Conservation (phyloP, 2,888 invertebrate genomes). For the Lasioglossum zephyrum region DNA sequence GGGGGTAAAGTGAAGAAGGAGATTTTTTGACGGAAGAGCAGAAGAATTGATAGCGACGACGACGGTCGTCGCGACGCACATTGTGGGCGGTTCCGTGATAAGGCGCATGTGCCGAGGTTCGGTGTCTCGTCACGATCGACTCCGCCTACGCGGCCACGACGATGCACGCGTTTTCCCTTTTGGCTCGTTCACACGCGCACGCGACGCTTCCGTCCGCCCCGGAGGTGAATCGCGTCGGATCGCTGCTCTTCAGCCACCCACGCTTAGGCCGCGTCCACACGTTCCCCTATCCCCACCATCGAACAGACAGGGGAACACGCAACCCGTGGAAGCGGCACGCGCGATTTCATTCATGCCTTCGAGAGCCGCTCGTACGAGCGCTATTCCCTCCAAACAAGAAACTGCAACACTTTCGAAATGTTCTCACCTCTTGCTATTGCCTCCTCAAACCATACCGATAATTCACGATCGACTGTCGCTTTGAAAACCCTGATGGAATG, state of each 20-base stretch:
- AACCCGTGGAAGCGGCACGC: constrained; percentile 60
- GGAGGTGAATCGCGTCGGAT: constrained; percentile 48
- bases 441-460: neutral
- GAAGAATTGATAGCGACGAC: neutral
- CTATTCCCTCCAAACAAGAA: neutral
- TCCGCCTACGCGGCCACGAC: constrained; percentile 75
- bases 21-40: neutral
- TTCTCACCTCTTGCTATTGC: neutral
- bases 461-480: neutral
- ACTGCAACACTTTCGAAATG: neutral
- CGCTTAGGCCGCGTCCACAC: constrained; percentile 54
- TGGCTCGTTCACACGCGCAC: constrained; percentile 58
- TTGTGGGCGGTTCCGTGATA: constrained; percentile 77
- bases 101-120: constrained; percentile 77
- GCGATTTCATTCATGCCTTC: constrained; percentile 69
- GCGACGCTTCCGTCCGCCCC: constrained; percentile 57
- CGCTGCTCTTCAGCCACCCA: constrained; percentile 49
- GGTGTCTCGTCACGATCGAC: constrained; percentile 74
- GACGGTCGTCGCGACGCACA: constrained; percentile 23
- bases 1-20: neutral
- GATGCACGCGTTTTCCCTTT: constrained; percentile 61
- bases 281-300: constrained; percentile 30
- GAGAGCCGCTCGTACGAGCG: neutral
- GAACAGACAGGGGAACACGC: constrained; percentile 42
- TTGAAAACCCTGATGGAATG: no score